These are phyloP conservation scores for Holothuria glaberrima DNA, from an alignment of 35 echinoderm and acorn worm species.

Conservation along the genomic window DNA sequence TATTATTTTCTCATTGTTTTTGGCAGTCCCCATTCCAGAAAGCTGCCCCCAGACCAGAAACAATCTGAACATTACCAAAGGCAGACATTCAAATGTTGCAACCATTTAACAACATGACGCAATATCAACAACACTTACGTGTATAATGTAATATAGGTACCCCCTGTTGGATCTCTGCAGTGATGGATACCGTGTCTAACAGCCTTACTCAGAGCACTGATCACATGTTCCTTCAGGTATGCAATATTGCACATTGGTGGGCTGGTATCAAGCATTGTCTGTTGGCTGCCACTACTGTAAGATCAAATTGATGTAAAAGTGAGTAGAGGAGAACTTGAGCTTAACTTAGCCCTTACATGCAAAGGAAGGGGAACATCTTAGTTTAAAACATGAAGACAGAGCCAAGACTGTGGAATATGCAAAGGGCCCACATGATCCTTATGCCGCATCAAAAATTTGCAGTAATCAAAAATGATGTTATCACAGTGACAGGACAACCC, in stretches of 20 bases:
- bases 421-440: too few species aligned
- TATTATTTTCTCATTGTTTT: too few species aligned
- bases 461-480: too few species aligned
- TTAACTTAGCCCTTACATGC: background rate
- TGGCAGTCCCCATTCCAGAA: too few species aligned
- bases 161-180: constrained; percentile 91
- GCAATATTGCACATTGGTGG: constrained; percentile 77
- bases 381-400: background rate
- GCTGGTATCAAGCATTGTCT: constrained; percentile 47
- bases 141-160: constrained; percentile 88
- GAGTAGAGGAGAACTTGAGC: background rate
- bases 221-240: constrained; percentile 88
- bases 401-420: background rate
- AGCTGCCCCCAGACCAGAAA: too few species aligned
- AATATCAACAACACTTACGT: constrained; percentile 79
- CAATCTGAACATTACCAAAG: too few species aligned
- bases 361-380: background rate
- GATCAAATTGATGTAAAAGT: background rate
- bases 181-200: constrained; percentile 81
- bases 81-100: too few species aligned
- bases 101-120: background rate
- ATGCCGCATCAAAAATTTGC: too few species aligned
- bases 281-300: constrained; percentile 33
- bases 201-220: constrained; percentile 72
- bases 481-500: too few species aligned